These are phyloP conservation scores for Struthio camelus DNA, from an alignment of 2,113 vertebrate genomes.

Conservation along the genomic window DNA sequence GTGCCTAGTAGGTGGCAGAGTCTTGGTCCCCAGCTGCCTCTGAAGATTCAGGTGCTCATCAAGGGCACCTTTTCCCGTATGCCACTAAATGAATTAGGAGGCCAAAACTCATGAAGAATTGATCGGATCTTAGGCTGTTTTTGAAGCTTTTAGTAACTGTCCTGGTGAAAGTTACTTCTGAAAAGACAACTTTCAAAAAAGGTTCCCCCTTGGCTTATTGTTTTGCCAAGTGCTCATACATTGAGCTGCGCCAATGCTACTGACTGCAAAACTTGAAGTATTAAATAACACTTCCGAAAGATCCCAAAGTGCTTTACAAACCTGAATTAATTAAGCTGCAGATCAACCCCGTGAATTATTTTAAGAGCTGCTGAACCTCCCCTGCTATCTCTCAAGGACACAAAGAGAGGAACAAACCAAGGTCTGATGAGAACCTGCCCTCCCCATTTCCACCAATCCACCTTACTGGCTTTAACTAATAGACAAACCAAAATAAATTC, in stretches of 20 bases:
- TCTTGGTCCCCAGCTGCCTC: background rate
- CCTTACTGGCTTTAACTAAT: background rate
- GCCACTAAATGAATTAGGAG: background rate
- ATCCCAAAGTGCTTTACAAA: conserved; percentile 18
- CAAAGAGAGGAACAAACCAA: background rate
- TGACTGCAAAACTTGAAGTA: background rate
- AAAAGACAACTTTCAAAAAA: background rate
- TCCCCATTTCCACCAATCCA: background rate
- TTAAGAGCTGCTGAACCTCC: background rate
- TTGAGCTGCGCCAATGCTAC: background rate
- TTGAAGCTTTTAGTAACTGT: background rate
- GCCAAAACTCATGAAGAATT: background rate
- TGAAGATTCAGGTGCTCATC: background rate
- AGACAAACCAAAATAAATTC: background rate
- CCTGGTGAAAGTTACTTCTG: background rate
- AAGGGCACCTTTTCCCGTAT: background rate
- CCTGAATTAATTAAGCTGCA: conserved; percentile 29
- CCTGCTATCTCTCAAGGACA: background rate
- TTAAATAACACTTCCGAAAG: conserved; percentile 24
- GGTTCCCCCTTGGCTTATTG: background rate
- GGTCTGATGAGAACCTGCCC: background rate
- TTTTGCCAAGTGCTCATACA: conserved; percentile 11
- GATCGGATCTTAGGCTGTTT: background rate
- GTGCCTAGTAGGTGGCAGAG: background rate
- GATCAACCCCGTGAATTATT: background rate